Evolutionary conservation across 2,113 vertebrate species (phyloP).

Genomic region (Esox niger): DNA sequence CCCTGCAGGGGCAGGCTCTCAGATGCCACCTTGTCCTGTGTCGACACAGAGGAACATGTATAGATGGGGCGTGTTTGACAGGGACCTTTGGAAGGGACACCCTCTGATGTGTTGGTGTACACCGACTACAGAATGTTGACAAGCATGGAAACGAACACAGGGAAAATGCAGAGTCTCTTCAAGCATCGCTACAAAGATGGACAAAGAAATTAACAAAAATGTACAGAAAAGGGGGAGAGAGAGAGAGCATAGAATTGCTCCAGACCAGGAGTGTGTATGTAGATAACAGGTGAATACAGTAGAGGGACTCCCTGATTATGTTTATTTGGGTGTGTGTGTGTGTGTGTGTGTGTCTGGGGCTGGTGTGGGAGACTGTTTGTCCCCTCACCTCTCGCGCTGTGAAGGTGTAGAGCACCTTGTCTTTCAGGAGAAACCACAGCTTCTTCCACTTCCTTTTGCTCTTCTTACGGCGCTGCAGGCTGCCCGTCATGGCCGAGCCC

Average conservation of each 20-base stretch:
- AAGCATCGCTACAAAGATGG: neutral
- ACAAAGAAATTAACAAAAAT: neutral
- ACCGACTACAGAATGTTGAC: no score
- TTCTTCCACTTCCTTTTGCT: conserved; percentile 95
- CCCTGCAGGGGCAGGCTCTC: conserved; percentile 92
- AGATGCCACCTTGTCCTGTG: conserved; percentile 86
- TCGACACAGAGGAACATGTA: neutral
- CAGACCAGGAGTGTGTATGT: neutral
- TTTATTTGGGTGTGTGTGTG: conserved; percentile 27
- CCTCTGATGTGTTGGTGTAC: no score
- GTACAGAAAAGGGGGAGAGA: neutral
- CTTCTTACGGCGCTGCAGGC: conserved; percentile 86
- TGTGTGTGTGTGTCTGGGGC: conserved; percentile 36
- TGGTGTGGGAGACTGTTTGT: conserved; percentile 68
- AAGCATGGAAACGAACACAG: neutral
- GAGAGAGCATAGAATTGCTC: conserved; percentile 56
- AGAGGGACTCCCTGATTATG: conserved; percentile 4
- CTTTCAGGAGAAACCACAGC: conserved; percentile 97
- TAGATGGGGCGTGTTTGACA: neutral
- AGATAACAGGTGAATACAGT: no score
- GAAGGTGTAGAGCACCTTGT: conserved; percentile 98
- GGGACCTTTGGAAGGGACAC: conserved; percentile 25
- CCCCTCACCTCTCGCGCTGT: conserved; percentile 85
- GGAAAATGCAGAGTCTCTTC: neutral
- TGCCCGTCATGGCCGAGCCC: conserved; percentile 83